These are phyloP conservation scores for Kryptolebias marmoratus DNA, from an alignment of 2,113 vertebrate species.

Conservation along the genomic window DNA sequence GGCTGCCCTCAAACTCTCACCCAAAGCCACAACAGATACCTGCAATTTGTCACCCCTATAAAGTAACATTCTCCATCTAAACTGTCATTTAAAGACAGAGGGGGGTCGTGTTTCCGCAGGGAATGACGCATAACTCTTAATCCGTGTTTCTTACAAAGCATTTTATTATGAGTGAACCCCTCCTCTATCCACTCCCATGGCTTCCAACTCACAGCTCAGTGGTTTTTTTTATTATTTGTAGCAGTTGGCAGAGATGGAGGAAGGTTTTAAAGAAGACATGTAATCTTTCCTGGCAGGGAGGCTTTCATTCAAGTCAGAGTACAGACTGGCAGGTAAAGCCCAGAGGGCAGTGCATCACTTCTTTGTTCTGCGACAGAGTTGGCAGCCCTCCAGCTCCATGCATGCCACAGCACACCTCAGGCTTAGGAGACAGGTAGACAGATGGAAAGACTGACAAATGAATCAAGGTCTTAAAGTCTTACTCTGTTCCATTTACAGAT, in stretches of 20 bases:
- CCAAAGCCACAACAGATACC: conserved; percentile 76
- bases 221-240: conserved; percentile 69
- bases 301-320: conserved; percentile 80
- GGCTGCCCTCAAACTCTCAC: conserved; percentile 54
- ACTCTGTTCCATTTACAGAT: conserved; percentile 26
- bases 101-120: conserved; percentile 36
- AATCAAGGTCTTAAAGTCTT: conserved; percentile 41
- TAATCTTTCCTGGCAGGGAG: conserved; percentile 83
- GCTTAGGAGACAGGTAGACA: conserved; percentile 59
- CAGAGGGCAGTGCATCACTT: conserved; percentile 82
- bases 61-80: conserved; percentile 71
- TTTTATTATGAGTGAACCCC: conserved; percentile 41
- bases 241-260: conserved; percentile 82
- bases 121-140: conserved; percentile 43
- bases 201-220: conserved; percentile 42
- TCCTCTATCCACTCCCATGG: conserved; percentile 6
- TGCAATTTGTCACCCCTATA: conserved; percentile 82
- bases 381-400: conserved; percentile 80
- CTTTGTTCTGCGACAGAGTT: conserved; percentile 81
- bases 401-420: conserved; percentile 79
- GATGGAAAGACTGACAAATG: conserved; percentile 61
- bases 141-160: conserved; percentile 45
- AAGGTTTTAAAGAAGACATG: conserved; percentile 81
- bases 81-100: conserved; percentile 57
- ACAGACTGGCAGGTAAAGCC: conserved; percentile 71